phyloP scores from a whole-genome alignment of 2,888 invertebrate species.

The Drosophila eohydei region DNA sequence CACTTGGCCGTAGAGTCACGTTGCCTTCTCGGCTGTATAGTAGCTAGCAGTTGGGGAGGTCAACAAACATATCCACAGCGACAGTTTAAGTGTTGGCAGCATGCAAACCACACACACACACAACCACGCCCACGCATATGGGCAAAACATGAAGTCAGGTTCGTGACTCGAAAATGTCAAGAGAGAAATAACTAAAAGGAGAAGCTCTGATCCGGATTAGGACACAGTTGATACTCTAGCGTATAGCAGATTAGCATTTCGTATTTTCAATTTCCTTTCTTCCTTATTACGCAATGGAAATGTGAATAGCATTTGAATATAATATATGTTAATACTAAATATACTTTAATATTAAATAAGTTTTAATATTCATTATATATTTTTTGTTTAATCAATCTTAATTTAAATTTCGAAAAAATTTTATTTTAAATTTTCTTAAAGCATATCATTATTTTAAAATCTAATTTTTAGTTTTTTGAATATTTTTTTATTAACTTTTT shows the following conservation, averaged over 20 bases:
- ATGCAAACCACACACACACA: slow-evolving; percentile 59
- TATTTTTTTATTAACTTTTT: no score
- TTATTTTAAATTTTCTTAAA: no score
- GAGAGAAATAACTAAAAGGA: slow-evolving; percentile 12
- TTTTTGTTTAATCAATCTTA: no score
- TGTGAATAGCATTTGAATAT: no score
- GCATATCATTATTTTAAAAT: no score
- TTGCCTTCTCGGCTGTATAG: slow-evolving; percentile 28
- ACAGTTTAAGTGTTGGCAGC: slow-evolving; percentile 71
- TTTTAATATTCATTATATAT: no score
- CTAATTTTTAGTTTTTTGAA: no score
- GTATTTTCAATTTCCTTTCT: background rate
- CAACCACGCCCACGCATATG: slow-evolving; percentile 40
- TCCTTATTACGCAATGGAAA: no score
- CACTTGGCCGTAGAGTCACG: slow-evolving; percentile 58
- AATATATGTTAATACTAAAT: no score
- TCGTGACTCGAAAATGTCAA: slow-evolving; percentile 59
- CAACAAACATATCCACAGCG: slow-evolving; percentile 49
- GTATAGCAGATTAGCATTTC: background rate
- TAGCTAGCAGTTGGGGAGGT: slow-evolving; percentile 14
- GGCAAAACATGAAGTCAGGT: slow-evolving; percentile 42
- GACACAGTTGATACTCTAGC: slow-evolving; percentile 11
- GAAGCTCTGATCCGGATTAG: background rate
- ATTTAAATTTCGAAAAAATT: no score
- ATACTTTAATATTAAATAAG: no score